phyloP scores from a whole-genome alignment of 2,113 vertebrate species.

The Lamprologus ornatipinnis region DNA sequence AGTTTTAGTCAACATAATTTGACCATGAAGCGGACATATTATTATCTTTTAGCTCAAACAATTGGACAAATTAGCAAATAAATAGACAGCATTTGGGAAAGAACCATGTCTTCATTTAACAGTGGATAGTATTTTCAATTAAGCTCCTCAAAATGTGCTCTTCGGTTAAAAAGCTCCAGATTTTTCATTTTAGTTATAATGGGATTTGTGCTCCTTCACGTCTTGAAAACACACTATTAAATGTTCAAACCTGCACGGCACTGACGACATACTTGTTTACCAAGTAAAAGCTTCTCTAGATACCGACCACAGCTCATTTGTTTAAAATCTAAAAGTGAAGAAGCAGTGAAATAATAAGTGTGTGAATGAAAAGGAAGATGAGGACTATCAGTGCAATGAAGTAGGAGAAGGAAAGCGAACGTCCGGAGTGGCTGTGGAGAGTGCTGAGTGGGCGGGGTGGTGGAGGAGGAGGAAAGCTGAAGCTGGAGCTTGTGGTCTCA shows the following conservation, averaged over 20 bases:
- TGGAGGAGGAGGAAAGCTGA: slow-evolving; percentile 42
- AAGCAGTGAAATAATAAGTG: neutral
- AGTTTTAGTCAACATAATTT: neutral
- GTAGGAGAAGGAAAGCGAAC: slow-evolving; percentile 35
- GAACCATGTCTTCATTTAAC: neutral
- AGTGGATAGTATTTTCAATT: neutral
- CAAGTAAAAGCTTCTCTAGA: neutral
- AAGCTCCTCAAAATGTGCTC: neutral
- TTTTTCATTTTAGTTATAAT: neutral
- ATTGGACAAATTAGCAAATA: neutral
- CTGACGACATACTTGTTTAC: neutral
- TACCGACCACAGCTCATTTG: neutral
- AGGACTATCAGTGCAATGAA: slow-evolving; percentile 2
- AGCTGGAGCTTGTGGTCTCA: slow-evolving; percentile 56
- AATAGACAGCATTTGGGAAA: neutral
- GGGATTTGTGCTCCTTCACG: neutral
- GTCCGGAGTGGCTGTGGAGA: slow-evolving; percentile 48
- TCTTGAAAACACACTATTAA: neutral
- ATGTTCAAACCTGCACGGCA: neutral
- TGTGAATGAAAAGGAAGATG: slow-evolving; percentile 2
- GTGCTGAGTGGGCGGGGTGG: slow-evolving; percentile 51
- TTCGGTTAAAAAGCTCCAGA: neutral
- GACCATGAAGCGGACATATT: no score
- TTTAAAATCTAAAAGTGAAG: neutral
- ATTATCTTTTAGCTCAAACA: neutral